A percentile compares a stretch with the other conserved stretches of the same genome.
These are phyloP conservation scores for Spicauda simplicius DNA, from an alignment of 2,888 invertebrate species.

Conservation along the genomic window DNA sequence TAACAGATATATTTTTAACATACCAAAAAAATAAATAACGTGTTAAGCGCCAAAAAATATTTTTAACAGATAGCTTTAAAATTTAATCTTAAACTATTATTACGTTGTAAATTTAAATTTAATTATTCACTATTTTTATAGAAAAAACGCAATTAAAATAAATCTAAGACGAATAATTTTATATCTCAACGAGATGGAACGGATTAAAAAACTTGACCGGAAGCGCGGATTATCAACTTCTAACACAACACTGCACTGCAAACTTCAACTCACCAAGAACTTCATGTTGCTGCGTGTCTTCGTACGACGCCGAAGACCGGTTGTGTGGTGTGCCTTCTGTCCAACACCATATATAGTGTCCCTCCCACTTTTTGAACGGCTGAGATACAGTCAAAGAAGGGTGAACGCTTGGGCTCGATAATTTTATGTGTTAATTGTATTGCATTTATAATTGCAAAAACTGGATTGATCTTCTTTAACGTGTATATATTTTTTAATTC, in stretches of 20 bases:
- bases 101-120: not conserved
- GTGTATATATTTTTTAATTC: not conserved
- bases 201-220: not conserved
- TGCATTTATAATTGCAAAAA: constrained; percentile 46
- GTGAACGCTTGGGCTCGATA: constrained; percentile 60
- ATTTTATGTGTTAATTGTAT: constrained; percentile 73
- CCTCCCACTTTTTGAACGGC: constrained; percentile 68
- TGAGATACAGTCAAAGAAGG: constrained; percentile 52
- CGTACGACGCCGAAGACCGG: constrained; percentile 80
- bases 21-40: too few species aligned
- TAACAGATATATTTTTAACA: too few species aligned
- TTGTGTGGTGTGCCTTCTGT: constrained; percentile 65
- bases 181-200: not conserved
- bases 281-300: constrained; percentile 81
- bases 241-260: constrained; percentile 43
- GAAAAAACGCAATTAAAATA: not conserved
- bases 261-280: constrained; percentile 73
- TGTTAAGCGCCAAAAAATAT: too few species aligned
- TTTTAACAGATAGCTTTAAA: too few species aligned
- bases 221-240: constrained; percentile 18
- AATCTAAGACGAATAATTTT: constrained; percentile 13
- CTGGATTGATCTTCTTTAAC: constrained; percentile 41
- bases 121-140: constrained; percentile 4
- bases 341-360: constrained; percentile 71
- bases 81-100: too few species aligned